Conservation (phyloP, 2,113 vertebrate genomes). For the Petrocephalus zakoni region DNA sequence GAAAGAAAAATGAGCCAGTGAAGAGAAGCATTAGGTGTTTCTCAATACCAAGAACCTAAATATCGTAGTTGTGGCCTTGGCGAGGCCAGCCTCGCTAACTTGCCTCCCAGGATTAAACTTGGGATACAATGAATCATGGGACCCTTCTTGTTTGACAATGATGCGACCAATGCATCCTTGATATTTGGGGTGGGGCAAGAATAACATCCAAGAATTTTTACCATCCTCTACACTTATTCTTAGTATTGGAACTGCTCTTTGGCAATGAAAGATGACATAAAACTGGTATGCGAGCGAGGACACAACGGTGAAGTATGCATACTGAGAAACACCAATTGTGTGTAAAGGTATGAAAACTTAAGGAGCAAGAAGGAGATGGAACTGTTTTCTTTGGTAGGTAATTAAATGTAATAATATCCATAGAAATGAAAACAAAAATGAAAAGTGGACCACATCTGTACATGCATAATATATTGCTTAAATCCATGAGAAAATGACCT, state of each 20-base stretch:
- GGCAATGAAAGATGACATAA: neutral
- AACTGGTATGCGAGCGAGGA: neutral
- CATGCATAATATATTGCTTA: neutral
- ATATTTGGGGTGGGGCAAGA: neutral
- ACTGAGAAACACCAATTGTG: neutral
- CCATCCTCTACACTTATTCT: neutral
- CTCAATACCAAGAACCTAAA: neutral
- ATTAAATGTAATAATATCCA: neutral
- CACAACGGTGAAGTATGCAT: neutral
- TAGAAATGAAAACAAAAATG: neutral
- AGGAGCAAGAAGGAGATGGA: neutral
- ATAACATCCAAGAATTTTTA: neutral
- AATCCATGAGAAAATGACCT: neutral
- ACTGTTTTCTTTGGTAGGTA: neutral
- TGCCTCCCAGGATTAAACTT: neutral
- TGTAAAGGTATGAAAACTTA: neutral
- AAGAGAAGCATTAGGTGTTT: neutral
- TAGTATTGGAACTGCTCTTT: neutral
- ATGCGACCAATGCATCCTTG: neutral
- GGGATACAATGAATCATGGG: neutral
- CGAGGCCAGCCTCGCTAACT: neutral
- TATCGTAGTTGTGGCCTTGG: neutral
- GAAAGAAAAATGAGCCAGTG: neutral
- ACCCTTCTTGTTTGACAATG: neutral
- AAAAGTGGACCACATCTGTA: neutral